These are phyloP conservation scores for Nycticebus coucang DNA, from an alignment of 2,113 vertebrate genomes.

Conservation along the genomic window DNA sequence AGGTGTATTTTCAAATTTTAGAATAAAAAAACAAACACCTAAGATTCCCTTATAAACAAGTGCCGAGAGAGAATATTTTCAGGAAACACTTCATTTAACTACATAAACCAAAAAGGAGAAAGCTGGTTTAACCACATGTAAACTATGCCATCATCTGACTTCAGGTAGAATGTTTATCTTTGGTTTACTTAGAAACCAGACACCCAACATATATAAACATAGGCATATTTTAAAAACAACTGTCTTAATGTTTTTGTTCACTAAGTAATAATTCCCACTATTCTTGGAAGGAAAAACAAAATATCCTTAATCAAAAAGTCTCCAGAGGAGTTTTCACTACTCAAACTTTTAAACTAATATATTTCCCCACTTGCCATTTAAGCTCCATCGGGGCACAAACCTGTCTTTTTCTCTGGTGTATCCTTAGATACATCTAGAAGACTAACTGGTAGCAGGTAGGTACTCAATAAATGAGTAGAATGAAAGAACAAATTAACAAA, in stretches of 20 bases:
- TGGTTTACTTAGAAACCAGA: constrained; percentile 55
- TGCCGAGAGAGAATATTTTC: constrained; percentile 36
- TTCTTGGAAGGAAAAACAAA: constrained; percentile 44
- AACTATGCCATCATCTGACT: constrained; percentile 27
- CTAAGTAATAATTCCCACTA: constrained; percentile 22
- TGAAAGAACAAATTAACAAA: not conserved
- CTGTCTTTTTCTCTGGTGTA: not conserved
- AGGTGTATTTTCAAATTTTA: not conserved
- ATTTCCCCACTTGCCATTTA: not conserved
- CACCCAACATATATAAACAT: constrained; percentile 53
- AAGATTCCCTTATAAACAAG: constrained; percentile 35
- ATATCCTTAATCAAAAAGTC: constrained; percentile 14
- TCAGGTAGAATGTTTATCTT: constrained; percentile 54
- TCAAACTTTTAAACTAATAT: constrained; percentile 49
- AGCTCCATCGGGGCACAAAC: not conserved
- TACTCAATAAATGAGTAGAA: not conserved
- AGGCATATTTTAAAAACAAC: constrained; percentile 43
- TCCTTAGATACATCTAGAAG: not conserved
- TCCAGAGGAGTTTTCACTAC: not conserved
- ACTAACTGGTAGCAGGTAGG: not conserved
- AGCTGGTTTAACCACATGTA: constrained; percentile 24
- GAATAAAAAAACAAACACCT: not conserved
- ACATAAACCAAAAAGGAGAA: constrained; percentile 53
- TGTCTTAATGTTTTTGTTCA: constrained; percentile 51
- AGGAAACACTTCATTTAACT: constrained; percentile 54